Base-by-base conservation (phyloP, 2,113 vertebrate genomes). In the Aplodontia rufa region DNA sequence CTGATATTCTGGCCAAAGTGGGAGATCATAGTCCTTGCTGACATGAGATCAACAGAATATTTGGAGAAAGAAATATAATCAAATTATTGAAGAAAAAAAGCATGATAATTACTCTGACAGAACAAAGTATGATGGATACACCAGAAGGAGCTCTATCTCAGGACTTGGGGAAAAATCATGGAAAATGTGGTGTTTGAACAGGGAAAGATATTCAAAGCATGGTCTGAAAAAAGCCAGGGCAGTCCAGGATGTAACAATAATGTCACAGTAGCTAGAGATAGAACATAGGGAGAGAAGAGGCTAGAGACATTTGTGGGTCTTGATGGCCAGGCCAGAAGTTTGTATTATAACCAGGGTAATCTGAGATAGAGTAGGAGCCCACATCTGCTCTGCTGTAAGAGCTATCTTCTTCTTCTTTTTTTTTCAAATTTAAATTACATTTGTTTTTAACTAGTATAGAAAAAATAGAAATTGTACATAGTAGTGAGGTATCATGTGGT, bases 81-180 rank as follows among this genome's bases (percentile, higher is more conserved):
- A 32, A 79, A 83, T 82, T 85, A 49, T 49, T 92, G 47, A 69
- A 90, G 37, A n/a, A 47, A 74, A 94, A 69, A 93, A 60, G 6
- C 0, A 45, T 20, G 22, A 42, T 60, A 84, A 87, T 64, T 80
- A 40, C 45, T 81, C 0, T 55, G 71, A 66, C 14, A 40, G 17
- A 68, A 37, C 5, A 68, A n/a, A 90, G 24, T 71, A 12, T 5
- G n/a, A 2, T 80, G 35, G 86, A 49, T 84, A 75, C 1, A 20
- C 6, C 26, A 30, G n/a, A 45, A 79, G 13, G 22, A 68, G 42
- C 4, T 62, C 2, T 74, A 2, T 75, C 28, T 82, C 11, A 17
- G 71, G 5, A 87, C 40, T 9, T 80, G 37, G 17, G 37, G 60
- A 84, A 16, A 3, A 11, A 80, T 93, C 28, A 6, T 60, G 5